Evolutionary conservation across 2,113 vertebrate species (phyloP).

Genomic region (Anhinga rufa): DNA sequence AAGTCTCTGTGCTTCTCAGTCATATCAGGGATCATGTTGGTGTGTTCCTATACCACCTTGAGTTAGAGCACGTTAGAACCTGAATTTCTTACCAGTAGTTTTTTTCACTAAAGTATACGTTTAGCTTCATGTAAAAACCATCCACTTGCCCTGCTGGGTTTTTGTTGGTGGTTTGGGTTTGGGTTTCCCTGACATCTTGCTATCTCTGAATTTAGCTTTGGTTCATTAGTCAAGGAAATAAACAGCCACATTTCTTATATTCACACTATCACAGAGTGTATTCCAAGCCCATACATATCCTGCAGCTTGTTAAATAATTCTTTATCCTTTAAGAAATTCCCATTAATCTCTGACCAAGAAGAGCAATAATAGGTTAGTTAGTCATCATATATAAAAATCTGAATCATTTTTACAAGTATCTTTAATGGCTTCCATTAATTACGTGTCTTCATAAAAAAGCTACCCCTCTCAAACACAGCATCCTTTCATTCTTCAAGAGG

Average conservation of each 20-base stretch:
- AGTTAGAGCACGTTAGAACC: conserved; percentile 34
- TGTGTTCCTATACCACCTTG: neutral
- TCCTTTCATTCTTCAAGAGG: conserved; percentile 62
- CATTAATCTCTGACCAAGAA: conserved; percentile 75
- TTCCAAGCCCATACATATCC: conserved; percentile 65
- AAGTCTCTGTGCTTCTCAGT: neutral
- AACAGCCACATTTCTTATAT: conserved; percentile 59
- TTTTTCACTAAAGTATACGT: conserved; percentile 49
- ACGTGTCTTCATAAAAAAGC: conserved; percentile 54
- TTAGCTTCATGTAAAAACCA: conserved; percentile 31
- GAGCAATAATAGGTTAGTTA: conserved; percentile 75
- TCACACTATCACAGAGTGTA: conserved; percentile 45
- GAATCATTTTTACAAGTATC: conserved; percentile 72
- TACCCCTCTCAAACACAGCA: conserved; percentile 36
- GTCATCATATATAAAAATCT: conserved; percentile 73
- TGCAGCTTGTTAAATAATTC: conserved; percentile 72
- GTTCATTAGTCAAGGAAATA: conserved; percentile 73
- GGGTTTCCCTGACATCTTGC: conserved; percentile 33
- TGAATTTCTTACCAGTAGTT: conserved; percentile 40
- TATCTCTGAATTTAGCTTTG: conserved; percentile 56
- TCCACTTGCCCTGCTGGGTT: conserved; percentile 46
- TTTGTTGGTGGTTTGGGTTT: neutral
- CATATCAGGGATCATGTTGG: neutral
- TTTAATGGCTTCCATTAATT: conserved; percentile 73
- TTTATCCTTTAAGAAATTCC: conserved; percentile 76